These are phyloP conservation scores for Tragelaphus strepsiceros DNA, from an alignment of 2,113 vertebrate species.

Conservation along the genomic window DNA sequence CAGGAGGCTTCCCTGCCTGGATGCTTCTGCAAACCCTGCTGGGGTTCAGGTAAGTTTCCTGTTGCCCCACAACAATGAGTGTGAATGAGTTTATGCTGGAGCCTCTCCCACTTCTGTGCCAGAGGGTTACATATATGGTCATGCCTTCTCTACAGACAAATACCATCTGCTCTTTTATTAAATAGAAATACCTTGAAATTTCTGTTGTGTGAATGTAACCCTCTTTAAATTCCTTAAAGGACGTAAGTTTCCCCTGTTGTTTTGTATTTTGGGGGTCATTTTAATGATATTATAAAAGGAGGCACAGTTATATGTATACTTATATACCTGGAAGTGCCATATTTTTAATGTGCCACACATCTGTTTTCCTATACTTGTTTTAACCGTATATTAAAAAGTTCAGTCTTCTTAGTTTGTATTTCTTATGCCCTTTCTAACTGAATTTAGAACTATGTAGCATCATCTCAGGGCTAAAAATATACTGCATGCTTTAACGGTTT, in stretches of 20 bases:
- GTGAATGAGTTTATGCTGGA: neutral
- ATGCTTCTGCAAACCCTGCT: neutral
- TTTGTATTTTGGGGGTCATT: neutral
- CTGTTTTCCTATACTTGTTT: neutral
- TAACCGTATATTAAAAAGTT: slow-evolving; percentile 11
- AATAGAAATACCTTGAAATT: neutral
- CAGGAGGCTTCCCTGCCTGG: neutral
- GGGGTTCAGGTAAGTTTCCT: neutral
- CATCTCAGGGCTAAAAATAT: neutral
- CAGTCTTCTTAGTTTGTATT: neutral
- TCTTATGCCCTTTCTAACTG: slow-evolving; percentile 27
- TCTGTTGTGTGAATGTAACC: neutral
- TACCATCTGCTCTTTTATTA: neutral
- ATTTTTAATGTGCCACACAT: neutral
- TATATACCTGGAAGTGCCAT: neutral
- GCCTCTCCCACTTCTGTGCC: neutral
- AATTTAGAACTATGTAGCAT: neutral
- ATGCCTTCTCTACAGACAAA: neutral
- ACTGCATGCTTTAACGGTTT: neutral
- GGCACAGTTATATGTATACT: neutral
- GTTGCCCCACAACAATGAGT: neutral
- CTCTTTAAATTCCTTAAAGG: neutral
- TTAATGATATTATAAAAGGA: slow-evolving; percentile 10
- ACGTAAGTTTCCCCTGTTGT: neutral
- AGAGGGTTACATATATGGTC: neutral